Conservation (phyloP, 2,888 invertebrate genomes). For the Caradrina kadenii region DNA sequence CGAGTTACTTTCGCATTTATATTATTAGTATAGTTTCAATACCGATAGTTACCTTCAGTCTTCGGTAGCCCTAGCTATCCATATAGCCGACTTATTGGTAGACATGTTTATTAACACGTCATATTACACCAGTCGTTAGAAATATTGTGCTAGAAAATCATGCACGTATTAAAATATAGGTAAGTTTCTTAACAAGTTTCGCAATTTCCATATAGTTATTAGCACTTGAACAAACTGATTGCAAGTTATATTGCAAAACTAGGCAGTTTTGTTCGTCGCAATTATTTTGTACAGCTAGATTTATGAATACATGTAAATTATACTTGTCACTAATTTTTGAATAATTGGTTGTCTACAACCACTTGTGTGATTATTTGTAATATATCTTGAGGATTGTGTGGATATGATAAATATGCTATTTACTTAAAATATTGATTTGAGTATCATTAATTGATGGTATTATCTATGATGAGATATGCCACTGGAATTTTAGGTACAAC, state of each 20-base stretch:
- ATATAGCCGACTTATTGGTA: background rate
- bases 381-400: slow-evolving; percentile 18
- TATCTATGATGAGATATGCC: background rate
- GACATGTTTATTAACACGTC: slow-evolving; percentile 23
- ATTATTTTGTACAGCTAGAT: slow-evolving; percentile 43
- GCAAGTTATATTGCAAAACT: slow-evolving; percentile 40
- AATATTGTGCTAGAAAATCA: slow-evolving; percentile 23
- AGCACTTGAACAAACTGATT: slow-evolving; percentile 43
- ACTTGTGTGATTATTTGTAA: slow-evolving; percentile 21
- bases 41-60: background rate
- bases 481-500: background rate
- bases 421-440: slow-evolving; percentile 12
- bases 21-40: no score
- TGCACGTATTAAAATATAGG: slow-evolving; percentile 36
- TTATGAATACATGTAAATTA: slow-evolving; percentile 55
- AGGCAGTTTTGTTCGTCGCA: slow-evolving; percentile 4
- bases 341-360: slow-evolving; percentile 26
- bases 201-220: slow-evolving; percentile 53
- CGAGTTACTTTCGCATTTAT: no score
- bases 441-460: background rate
- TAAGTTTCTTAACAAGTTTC: slow-evolving; percentile 38
- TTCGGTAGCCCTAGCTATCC: background rate
- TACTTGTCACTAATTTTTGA: slow-evolving; percentile 45
- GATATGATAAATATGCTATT: background rate
- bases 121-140: background rate